A percentile compares a stretch with the other conserved stretches of the same genome.
phyloP scores from a whole-genome alignment of 2,888 invertebrate genomes.

The Lepidonotus clava region DNA sequence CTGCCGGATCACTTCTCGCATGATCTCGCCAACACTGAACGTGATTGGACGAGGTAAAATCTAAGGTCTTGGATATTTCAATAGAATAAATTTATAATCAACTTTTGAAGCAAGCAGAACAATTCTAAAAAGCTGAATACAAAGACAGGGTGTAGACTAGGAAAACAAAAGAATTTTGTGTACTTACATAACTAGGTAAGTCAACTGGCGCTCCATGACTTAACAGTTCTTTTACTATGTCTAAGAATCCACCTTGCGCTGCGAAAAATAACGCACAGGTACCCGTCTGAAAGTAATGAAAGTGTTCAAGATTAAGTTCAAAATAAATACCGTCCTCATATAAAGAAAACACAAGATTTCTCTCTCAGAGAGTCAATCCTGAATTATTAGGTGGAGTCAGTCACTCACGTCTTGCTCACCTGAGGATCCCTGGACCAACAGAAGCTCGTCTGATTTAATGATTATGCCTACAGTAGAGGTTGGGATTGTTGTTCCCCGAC shows the following conservation, averaged over 20 bases:
- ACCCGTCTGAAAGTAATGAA: constrained; percentile 86
- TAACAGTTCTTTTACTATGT: constrained; percentile 89
- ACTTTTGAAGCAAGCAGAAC: too few relatives aligned
- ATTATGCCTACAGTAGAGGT: too few relatives aligned
- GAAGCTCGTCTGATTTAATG: not conserved
- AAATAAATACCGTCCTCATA: not conserved
- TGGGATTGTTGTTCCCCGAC: too few relatives aligned
- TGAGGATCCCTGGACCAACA: too few relatives aligned
- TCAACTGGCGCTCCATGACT: constrained; percentile 84
- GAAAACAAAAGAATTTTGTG: not conserved
- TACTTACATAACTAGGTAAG: constrained; percentile 80
- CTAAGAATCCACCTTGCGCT: constrained; percentile 93
- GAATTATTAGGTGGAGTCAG: not conserved
- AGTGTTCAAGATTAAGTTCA: not conserved
- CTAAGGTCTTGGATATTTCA: too few relatives aligned
- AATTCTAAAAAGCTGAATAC: not conserved
- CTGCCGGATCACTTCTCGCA: too few relatives aligned
- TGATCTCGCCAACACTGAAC: too few relatives aligned
- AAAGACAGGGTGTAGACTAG: not conserved
- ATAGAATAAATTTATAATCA: too few relatives aligned
- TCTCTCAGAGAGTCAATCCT: not conserved
- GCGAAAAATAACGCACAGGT: constrained; percentile 96
- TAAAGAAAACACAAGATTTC: not conserved
- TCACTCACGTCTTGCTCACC: too few relatives aligned
- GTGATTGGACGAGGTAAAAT: too few relatives aligned